Base-by-base conservation (phyloP, 2,888 invertebrate species). In the Dicranocentrus wangi region DNA sequence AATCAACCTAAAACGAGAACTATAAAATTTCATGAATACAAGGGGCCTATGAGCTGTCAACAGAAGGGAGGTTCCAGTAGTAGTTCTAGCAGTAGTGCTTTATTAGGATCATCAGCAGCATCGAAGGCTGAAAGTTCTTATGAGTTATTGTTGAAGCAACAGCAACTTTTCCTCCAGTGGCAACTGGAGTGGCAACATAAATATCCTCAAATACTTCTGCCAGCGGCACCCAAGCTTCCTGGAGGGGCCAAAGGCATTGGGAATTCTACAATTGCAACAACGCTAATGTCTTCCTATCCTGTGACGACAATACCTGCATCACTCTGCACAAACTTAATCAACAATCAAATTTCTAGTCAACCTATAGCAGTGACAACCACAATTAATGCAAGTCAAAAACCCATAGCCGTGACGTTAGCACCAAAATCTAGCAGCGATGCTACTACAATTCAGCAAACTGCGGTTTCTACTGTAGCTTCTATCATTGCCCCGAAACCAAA, bases 1-100 rank as follows among this genome's bases (percentile, higher is more conserved):
- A 92, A 92, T 25, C 92, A 93, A 76, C 93, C 94, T 0, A 96
- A 96, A 89, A 92, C 94, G 21, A 92, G 95, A 87, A 94, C 95
- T 73, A 97, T 98, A 87, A 98, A 98, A 90, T 98, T 98, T 90
- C 98, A 98, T 89, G 98, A 98, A 89, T 96, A 96, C 89, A 96
- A 96, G 90, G 96, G 96, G 43, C 96, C 96, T 28, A 96, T 97
- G 84, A 95, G 93, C 90, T 95, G 96, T 19, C 94, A 95, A 87
- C 95, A 95, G 88, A 80, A 80, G 32, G 79, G 78, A 25, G 47
- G 71, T 28, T 63, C 70, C 7, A 27, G 53, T 13, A 39, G 61
- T n/a, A 72, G 25, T 15, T 43, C 17, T 8, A 17, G 58, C 8
- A 91, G 92, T 68, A 90, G 91, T 2, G 87, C 86, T 8, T 72